phyloP scores from a whole-genome alignment of 2,888 invertebrate species.

The Sphinx pinastri region DNA sequence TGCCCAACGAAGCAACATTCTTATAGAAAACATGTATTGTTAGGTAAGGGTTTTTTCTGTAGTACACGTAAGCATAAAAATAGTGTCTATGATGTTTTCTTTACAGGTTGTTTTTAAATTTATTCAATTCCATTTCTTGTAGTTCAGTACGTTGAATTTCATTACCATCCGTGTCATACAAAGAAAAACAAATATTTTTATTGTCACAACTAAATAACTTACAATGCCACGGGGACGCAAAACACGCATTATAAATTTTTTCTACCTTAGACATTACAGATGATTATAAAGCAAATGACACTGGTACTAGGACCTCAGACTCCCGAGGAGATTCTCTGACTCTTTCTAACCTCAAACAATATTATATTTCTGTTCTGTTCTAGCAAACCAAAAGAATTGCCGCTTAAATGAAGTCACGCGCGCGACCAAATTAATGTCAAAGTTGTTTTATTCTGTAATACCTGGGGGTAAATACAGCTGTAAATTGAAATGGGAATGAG shows the following conservation, averaged over 20 bases:
- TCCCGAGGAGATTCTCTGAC: slow-evolving; percentile 46
- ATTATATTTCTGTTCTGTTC: slow-evolving; percentile 48
- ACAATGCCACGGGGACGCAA: not conserved
- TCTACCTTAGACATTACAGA: slow-evolving; percentile 71
- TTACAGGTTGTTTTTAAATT: too few relatives aligned
- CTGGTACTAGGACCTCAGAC: slow-evolving; percentile 67
- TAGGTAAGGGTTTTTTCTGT: too few relatives aligned
- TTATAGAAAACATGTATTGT: too few relatives aligned
- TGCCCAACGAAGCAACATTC: too few relatives aligned
- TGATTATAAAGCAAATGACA: slow-evolving; percentile 75
- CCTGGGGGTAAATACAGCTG: slow-evolving; percentile 34
- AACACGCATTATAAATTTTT: slow-evolving; percentile 38
- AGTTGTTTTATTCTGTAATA: slow-evolving; percentile 45
- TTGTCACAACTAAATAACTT: not conserved
- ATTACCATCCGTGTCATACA: too few relatives aligned
- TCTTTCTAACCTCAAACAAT: slow-evolving; percentile 44
- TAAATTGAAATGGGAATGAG: slow-evolving; percentile 24
- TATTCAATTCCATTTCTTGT: too few relatives aligned
- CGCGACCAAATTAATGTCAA: slow-evolving; percentile 60
- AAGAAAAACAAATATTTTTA: too few relatives aligned
- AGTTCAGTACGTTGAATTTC: too few relatives aligned
- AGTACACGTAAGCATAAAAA: too few relatives aligned
- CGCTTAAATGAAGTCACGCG: slow-evolving; percentile 67
- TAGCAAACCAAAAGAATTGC: slow-evolving; percentile 55
- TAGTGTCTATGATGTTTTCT: too few relatives aligned